Evolutionary conservation across 2,888 invertebrate species (phyloP), one percentile per base, ranked within the genome.

Genomic region (Morpho deidamia): DNA sequence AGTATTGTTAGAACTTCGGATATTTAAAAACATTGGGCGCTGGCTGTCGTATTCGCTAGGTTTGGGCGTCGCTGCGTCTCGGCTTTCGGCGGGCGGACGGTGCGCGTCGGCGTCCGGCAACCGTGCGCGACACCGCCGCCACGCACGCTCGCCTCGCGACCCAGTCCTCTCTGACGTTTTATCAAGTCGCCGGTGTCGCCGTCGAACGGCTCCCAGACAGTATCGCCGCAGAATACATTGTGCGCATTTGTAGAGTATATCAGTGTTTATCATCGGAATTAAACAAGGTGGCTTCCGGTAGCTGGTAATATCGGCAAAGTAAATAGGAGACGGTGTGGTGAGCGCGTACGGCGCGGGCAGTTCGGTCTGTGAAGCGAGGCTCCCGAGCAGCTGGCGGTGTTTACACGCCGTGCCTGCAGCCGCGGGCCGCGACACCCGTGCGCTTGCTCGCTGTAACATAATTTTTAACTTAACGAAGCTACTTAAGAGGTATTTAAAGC

Each of bases 41-140:
- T 80, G 80, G 78, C 80, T 78, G 80, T 66, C 71, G 74, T 76
- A 70, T 76, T 78, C 71, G 78, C 74, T 83, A 80, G 81, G 81
- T 81, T 84, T 83, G 88, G 87, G 87, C 88, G 88, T 87, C 88
- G 84, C 83, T 86, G 81, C 87, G 88, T 88, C 86, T 87, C 85
- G 81, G 83, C 80, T 76, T 74, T 78, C 76, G 81, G 81, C 81
- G 81, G 78, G 83, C 78, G 74, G 81, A 74, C 76, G 76, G 76
- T 81, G 86, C 83, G 85, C 86, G 81, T 74, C 71, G 81, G 83
- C 83, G 83, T 74, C 70, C 64, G 64, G 62, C 77, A 76, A 69
- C 71, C 74, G 76, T 84, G 85, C 85, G 85, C 86, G 82, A 76
- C 72, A 69, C 76, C 72, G 73, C 76, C 78, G 78, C 82, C 83